A percentile compares a stretch with the other conserved stretches of the same genome.
Conservation (phyloP, 2,888 invertebrate genomes). For the Drosophila bunnanda region DNA sequence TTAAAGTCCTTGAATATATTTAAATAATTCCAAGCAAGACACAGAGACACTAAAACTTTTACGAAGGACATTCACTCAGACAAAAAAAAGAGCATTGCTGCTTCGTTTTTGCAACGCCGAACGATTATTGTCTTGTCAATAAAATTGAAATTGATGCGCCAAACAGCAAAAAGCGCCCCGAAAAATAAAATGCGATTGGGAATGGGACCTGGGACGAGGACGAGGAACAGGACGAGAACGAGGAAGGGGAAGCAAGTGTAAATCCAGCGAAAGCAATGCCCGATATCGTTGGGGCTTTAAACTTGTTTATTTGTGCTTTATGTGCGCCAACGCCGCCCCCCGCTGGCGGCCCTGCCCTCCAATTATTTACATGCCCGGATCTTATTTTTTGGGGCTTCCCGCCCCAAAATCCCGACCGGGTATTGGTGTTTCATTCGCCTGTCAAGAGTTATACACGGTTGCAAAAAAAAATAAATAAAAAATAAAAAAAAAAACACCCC, state of each 20-base stretch:
- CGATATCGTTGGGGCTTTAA: conserved; percentile 68
- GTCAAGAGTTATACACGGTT: conserved; percentile 58
- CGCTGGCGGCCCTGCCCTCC: conserved; percentile 32
- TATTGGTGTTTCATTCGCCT: conserved; percentile 49
- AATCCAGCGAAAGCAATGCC: conserved; percentile 51
- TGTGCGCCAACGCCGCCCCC: conserved; percentile 38
- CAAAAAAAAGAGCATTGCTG: conserved; percentile 51
- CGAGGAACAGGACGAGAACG: background rate
- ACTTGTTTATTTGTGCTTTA: conserved; percentile 78
- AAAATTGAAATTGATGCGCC: conserved; percentile 81
- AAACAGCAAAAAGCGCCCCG: conserved; percentile 65
- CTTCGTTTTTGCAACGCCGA: background rate
- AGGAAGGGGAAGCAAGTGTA: conserved; percentile 37
- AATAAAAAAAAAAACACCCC: conserved; percentile 11
- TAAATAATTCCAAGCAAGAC: background rate
- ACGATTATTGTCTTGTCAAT: conserved; percentile 64
- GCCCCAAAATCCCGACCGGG: conserved; percentile 10
- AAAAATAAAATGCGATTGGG: conserved; percentile 67
- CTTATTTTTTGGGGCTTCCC: conserved; percentile 55
- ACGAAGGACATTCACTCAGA: background rate
- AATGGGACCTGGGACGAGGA: background rate
- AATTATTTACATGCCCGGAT: conserved; percentile 72
- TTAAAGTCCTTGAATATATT: background rate
- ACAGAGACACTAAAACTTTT: background rate
- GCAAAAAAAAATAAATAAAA: conserved; percentile 15